Conservation (phyloP, 2,113 vertebrate genomes). For the Chaetodon trifascialis region DNA sequence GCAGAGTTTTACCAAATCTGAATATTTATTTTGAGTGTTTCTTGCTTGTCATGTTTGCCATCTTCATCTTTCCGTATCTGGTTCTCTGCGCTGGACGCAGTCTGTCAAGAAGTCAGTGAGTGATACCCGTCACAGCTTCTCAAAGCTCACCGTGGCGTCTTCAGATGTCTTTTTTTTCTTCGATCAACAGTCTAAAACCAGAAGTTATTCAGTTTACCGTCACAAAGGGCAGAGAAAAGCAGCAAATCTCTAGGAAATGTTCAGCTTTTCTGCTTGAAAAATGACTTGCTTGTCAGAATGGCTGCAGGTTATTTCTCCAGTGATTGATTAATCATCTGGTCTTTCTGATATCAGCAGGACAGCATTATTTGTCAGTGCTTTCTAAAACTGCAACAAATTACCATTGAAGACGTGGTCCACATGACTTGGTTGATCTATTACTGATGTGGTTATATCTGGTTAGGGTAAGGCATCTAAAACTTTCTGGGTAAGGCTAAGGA, state of each 20-base stretch:
- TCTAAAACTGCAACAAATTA: too few relatives aligned
- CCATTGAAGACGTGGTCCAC: too few relatives aligned
- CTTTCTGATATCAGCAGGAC: too few relatives aligned
- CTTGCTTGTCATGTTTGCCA: constrained; percentile 10
- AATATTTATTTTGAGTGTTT: constrained; percentile 29
- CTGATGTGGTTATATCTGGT: too few relatives aligned
- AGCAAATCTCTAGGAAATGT: neutral
- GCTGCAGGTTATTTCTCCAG: neutral
- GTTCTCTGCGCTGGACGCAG: constrained; percentile 6
- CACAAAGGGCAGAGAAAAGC: too few relatives aligned
- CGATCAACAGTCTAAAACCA: neutral
- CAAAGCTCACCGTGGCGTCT: too few relatives aligned
- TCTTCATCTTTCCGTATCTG: constrained; percentile 40
- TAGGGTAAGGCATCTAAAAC: too few relatives aligned
- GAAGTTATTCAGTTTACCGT: too few relatives aligned
- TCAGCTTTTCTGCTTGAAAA: neutral
- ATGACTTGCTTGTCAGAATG: neutral
- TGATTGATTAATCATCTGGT: neutral
- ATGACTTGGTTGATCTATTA: too few relatives aligned
- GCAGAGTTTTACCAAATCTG: constrained; percentile 45
- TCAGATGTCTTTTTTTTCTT: neutral
- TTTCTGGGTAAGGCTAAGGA: too few relatives aligned
- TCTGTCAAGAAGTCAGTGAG: neutral
- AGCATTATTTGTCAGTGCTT: too few relatives aligned
- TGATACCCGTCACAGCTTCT: neutral